phyloP scores from a whole-genome alignment of 2,113 vertebrate species.

The Orientallactaga bullata region DNA sequence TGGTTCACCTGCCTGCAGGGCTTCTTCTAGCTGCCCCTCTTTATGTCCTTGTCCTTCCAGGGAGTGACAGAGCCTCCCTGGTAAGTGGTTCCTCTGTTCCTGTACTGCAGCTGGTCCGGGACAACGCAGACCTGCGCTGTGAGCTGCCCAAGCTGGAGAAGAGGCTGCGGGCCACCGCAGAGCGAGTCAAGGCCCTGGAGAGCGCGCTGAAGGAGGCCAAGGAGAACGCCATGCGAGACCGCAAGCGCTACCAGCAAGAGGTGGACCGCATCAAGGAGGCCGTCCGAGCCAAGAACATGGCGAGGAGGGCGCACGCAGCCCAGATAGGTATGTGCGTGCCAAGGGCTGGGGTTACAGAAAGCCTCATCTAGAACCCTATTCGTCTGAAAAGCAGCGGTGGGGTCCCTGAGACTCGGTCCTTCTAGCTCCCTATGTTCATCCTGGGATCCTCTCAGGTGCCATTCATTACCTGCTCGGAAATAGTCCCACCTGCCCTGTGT shows the following conservation, averaged over 20 bases:
- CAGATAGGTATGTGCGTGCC: conserved; percentile 91
- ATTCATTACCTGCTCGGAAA: not conserved
- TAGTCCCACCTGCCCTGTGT: fast-evolving
- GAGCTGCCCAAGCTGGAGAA: conserved; percentile 98
- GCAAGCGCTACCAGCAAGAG: conserved; percentile 97
- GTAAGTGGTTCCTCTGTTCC: not conserved
- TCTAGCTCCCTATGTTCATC: no score
- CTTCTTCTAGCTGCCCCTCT: not conserved
- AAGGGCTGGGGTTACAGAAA: fast-evolving
- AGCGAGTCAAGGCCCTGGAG: conserved; percentile 96
- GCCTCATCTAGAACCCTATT: not conserved
- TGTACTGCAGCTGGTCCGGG: conserved; percentile 90
- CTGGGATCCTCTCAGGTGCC: fast-evolving
- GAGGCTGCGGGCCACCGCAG: conserved; percentile 93
- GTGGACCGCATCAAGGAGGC: conserved; percentile 98
- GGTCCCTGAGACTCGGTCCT: not conserved
- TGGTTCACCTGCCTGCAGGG: not conserved
- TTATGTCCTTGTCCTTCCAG: no score
- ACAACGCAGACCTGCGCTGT: conserved; percentile 97
- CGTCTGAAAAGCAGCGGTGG: not conserved
- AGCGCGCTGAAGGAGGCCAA: conserved; percentile 95
- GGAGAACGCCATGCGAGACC: conserved; percentile 95
- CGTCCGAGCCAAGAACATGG: conserved; percentile 95
- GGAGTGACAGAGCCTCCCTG: fast-evolving
- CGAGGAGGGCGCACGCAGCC: conserved; percentile 92